Percentiles rank a stretch among this genome's conserved stretches.
Conservation (phyloP, 2,888 invertebrate genomes). For the Troides helena region DNA sequence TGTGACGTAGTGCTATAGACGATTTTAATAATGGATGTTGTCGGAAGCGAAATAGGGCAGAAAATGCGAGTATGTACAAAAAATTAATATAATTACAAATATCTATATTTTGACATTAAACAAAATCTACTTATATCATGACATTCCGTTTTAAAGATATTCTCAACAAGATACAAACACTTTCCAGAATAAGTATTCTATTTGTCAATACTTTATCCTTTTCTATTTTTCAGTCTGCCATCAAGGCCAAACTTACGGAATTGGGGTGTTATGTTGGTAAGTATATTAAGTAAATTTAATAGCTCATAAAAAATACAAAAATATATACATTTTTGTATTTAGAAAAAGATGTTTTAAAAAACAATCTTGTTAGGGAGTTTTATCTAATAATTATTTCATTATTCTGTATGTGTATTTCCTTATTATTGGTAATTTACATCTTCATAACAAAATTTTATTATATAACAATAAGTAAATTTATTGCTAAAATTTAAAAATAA, state of each 20-base stretch:
- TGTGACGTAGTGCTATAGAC: slow-evolving; percentile 11
- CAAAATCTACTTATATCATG: not conserved
- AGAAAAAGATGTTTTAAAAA: too few relatives aligned
- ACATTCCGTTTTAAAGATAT: not conserved
- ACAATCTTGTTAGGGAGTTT: too few relatives aligned
- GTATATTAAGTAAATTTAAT: slow-evolving; percentile 45
- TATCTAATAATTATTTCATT: too few relatives aligned
- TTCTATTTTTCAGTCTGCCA: slow-evolving; percentile 89
- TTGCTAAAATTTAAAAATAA: too few relatives aligned
- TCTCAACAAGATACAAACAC: not conserved
- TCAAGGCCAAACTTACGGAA: slow-evolving; percentile 96
- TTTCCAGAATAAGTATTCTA: not conserved
- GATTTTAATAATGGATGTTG: slow-evolving; percentile 83
- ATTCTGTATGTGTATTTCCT: too few relatives aligned
- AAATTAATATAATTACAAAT: not conserved
- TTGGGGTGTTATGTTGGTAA: slow-evolving; percentile 95
- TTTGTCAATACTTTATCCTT: not conserved
- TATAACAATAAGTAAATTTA: too few relatives aligned
- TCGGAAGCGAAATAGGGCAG: slow-evolving; percentile 92
- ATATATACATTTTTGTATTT: too few relatives aligned
- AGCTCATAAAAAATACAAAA: not conserved
- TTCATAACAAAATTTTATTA: too few relatives aligned
- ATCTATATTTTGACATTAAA: not conserved
- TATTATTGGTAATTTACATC: too few relatives aligned
- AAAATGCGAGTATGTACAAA: slow-evolving; percentile 87